Evolutionary conservation across 2,113 vertebrate species (phyloP), one percentile per base, ranked within the genome.

Genomic region (Chloroceryle aenea): DNA sequence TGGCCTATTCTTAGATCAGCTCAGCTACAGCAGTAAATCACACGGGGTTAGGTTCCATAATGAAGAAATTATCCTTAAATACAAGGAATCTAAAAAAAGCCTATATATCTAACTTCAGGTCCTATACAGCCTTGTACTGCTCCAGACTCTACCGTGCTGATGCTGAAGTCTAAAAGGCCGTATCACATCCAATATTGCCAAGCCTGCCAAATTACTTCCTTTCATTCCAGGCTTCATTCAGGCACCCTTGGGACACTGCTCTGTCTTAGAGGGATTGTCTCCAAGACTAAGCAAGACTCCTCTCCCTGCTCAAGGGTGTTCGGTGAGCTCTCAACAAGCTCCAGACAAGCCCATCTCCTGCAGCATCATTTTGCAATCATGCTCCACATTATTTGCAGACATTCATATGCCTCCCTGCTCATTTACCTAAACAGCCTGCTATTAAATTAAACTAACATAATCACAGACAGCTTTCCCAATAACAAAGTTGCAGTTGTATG

Each of bases 401-500:
- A 17, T 47, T 93, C 67, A 30, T 58, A 61, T 19, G 43, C 87
- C 90, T 96, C 89, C 94, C 91, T 87, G 71, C 64, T 95, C 96
- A 80, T 94, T 96, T 91, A 93, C 83, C 85, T 94, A 80, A 95
- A 89, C 76, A 88, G 85, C 36, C 91, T 90, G 72, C 94, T 86
- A 91, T 96, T 85, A 94, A 93, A 95, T 91, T 85, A 92, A 86
- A 83, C 87, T 34, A 72, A 74, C 94, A 81, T 75, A 85, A 87
- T 94, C 94, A 84, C 32, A 88, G 92, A 59, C 42, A 88, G 75
- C 82, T 84, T 90, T 84, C 64, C 78, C 83, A 67, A 13, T 43
- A 86, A 74, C 79, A 47, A 79, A 89, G 92, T 68, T 12, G 2
- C 27, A 40, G 4, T 86, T 22, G 68, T 61, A 10, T 30, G 56